Conservation (phyloP, 2,888 invertebrate genomes). For the Drosophila nigritarsus region DNA sequence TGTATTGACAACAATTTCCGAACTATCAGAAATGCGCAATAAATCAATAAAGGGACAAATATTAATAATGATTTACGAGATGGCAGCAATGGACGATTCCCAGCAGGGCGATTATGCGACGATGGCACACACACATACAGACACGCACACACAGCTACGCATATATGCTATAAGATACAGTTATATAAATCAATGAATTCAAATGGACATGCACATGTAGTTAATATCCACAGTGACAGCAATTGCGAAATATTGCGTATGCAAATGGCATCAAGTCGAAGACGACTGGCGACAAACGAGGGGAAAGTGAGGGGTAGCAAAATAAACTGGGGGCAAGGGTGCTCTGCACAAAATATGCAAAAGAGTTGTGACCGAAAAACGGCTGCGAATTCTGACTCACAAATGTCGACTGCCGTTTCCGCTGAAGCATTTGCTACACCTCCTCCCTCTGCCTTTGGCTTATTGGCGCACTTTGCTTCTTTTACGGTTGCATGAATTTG, state of each 20-base stretch:
- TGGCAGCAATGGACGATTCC: constrained; percentile 26
- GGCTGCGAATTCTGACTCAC: constrained; percentile 8
- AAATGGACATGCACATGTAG: constrained; percentile 19
- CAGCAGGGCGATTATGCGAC: constrained; percentile 26
- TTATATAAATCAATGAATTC: constrained; percentile 1
- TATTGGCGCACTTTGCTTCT: constrained; percentile 73
- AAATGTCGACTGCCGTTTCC: constrained; percentile 26
- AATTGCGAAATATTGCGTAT: constrained; percentile 44
- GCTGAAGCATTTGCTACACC: constrained; percentile 5
- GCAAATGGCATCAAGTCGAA: constrained; percentile 48
- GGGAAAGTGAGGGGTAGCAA: background rate
- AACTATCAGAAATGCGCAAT: constrained; percentile 60
- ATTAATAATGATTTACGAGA: constrained; percentile 54
- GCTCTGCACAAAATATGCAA: constrained; percentile 27
- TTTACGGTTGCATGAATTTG: constrained; percentile 77
- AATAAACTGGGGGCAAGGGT: background rate
- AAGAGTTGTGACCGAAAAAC: constrained; percentile 34
- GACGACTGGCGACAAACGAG: constrained; percentile 27
- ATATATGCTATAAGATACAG: constrained; percentile 1
- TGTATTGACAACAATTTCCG: constrained; percentile 61
- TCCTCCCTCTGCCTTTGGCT: constrained; percentile 27
- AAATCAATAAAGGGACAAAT: constrained; percentile 55
- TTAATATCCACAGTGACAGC: constrained; percentile 22
- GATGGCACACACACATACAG: constrained; percentile 3
- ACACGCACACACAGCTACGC: background rate